phyloP scores from a whole-genome alignment of 2,888 invertebrate species.

The Gisinianus flammeolus region DNA sequence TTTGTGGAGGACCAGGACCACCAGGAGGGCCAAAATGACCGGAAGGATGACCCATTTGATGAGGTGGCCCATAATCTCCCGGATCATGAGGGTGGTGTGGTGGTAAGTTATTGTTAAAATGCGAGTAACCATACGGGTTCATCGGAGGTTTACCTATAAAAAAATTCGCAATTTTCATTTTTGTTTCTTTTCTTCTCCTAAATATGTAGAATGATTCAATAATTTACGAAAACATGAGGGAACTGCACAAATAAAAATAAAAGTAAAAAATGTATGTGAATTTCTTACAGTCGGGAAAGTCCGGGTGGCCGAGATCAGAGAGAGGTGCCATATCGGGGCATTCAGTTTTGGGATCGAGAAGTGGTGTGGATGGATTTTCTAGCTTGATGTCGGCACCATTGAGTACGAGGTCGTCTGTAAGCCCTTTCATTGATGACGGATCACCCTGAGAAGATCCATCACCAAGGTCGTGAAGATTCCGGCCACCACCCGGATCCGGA shows the following conservation, averaged over 20 bases:
- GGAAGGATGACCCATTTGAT: slow-evolving; percentile 29
- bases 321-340: slow-evolving; percentile 58
- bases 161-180: too few relatives aligned
- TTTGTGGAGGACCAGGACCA: slow-evolving; percentile 48
- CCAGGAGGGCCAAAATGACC: slow-evolving; percentile 48
- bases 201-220: too few relatives aligned
- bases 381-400: slow-evolving; percentile 59
- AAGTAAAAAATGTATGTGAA: too few relatives aligned
- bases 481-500: slow-evolving; percentile 52
- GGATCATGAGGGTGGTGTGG: slow-evolving; percentile 51
- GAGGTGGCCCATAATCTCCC: slow-evolving; percentile 47
- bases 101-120: slow-evolving; percentile 58
- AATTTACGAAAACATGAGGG: too few relatives aligned
- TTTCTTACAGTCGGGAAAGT: slow-evolving; percentile 58
- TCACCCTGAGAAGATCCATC: slow-evolving; percentile 47
- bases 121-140: slow-evolving; percentile 58
- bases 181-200: too few relatives aligned
- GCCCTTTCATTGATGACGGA: slow-evolving; percentile 50
- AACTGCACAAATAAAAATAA: too few relatives aligned
- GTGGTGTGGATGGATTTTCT: slow-evolving; percentile 58
- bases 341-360: slow-evolving; percentile 55
- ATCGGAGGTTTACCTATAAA: slow-evolving; percentile 58
- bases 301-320: slow-evolving; percentile 56
- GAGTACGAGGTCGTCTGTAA: slow-evolving; percentile 58
- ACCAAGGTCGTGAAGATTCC: slow-evolving; percentile 51